Evolutionary conservation across 2,888 invertebrate species (phyloP).

Genomic region (Limnephilus rhombicus): DNA sequence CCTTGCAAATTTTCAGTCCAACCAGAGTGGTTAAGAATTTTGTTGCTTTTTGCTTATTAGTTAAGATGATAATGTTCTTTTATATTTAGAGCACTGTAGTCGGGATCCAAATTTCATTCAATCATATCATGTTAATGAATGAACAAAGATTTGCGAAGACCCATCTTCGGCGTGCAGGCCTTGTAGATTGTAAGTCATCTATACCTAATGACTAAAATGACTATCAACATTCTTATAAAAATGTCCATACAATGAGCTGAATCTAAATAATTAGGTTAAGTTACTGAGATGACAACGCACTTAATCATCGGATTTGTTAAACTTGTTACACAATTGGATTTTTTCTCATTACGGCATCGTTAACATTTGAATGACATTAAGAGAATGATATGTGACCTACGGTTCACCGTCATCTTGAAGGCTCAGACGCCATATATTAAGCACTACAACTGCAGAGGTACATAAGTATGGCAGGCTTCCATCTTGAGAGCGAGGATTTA

Average conservation of each 20-base stretch:
- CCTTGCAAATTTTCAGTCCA: too few species aligned
- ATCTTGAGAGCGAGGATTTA: not conserved
- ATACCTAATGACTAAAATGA: not conserved
- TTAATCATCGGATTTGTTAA: not conserved
- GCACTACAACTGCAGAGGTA: not conserved
- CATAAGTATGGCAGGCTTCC: constrained; percentile 3
- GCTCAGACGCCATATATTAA: not conserved
- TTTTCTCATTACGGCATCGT: constrained; percentile 30
- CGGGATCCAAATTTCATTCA: too few species aligned
- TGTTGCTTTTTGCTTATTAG: too few species aligned
- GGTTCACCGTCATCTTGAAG: constrained; percentile 44
- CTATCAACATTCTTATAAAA: not conserved
- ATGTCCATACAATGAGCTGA: not conserved
- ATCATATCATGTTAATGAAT: not conserved
- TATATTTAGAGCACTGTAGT: too few species aligned
- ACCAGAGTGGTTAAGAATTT: too few species aligned
- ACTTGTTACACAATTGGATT: not conserved
- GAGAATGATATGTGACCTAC: constrained; percentile 51
- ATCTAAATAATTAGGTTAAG: not conserved
- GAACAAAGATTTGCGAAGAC: not conserved
- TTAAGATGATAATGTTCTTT: too few species aligned
- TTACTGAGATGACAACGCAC: not conserved
- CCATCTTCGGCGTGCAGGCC: not conserved
- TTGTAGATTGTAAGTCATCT: too few species aligned
- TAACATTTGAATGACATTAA: constrained; percentile 57